Evolutionary conservation across 23 tunicate species (phyloP).

Genomic region (Clavelina lepadiformis): DNA sequence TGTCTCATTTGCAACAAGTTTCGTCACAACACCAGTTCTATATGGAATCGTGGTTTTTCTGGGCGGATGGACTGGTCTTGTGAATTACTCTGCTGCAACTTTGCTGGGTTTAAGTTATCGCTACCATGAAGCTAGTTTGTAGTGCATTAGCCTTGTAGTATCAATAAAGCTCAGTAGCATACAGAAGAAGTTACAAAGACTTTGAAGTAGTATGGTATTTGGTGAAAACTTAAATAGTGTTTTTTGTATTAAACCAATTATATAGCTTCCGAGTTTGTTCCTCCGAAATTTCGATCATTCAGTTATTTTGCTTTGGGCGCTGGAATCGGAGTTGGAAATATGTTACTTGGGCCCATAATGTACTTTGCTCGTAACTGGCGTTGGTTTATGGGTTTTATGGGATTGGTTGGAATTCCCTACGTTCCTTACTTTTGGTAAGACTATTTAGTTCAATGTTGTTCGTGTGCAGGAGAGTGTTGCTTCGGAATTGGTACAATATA

Average conservation of each 20-base stretch:
- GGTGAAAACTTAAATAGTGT: no score
- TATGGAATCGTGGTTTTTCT: not conserved
- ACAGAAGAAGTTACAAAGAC: no score
- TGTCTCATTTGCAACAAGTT: not conserved
- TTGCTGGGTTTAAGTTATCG: no score
- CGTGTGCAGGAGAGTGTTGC: no score
- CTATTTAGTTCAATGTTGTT: not conserved
- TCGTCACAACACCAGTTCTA: not conserved
- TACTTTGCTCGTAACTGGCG: no score
- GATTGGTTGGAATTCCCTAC: not conserved
- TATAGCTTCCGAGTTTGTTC: constrained; percentile 9
- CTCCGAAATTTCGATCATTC: constrained; percentile 1
- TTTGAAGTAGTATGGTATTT: no score
- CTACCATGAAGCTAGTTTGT: no score
- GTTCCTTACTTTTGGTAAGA: constrained; percentile 11
- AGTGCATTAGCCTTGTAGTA: no score
- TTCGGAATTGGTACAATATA: no score
- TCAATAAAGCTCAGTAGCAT: no score
- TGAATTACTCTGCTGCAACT: not conserved
- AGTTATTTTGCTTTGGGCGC: constrained; percentile 2
- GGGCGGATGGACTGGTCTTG: not conserved
- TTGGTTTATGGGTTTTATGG: constrained; percentile 10
- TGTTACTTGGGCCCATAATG: not conserved
- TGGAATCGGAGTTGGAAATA: constrained; percentile 6
- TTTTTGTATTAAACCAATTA: no score